These are phyloP conservation scores for Didymodactylos carnosus DNA, from an alignment of 2,888 invertebrate genomes.

Conservation along the genomic window DNA sequence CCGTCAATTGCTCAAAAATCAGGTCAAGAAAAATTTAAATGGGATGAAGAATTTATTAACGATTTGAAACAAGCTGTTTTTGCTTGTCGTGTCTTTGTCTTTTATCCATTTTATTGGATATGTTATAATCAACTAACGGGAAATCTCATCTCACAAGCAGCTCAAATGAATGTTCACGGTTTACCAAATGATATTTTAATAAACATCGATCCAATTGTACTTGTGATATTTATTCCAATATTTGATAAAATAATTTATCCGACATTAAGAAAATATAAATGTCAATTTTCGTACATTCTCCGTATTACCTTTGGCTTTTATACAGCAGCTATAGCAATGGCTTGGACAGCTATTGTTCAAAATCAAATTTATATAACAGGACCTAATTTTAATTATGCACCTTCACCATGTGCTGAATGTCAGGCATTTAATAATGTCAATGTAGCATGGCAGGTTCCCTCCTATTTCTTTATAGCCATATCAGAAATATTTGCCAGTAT, in stretches of 20 bases:
- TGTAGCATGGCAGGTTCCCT: slow-evolving; percentile 68
- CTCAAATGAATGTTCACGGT: not conserved
- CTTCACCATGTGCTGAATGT: not conserved
- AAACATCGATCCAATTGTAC: slow-evolving; percentile 31
- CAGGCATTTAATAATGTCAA: slow-evolving; percentile 45
- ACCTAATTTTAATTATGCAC: not conserved
- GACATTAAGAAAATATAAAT: slow-evolving; percentile 17
- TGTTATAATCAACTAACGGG: not conserved
- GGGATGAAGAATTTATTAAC: not conserved
- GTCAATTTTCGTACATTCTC: slow-evolving; percentile 1
- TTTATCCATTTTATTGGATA: not conserved
- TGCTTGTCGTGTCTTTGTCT: not conserved
- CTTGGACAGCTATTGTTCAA: slow-evolving; percentile 18
- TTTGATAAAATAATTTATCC: slow-evolving; percentile 20
- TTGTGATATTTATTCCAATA: slow-evolving; percentile 19
- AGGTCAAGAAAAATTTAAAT: not conserved
- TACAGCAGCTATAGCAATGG: slow-evolving; percentile 18
- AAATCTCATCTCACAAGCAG: not conserved
- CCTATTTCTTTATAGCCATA: slow-evolving; percentile 74
- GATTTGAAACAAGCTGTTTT: not conserved
- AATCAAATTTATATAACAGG: not conserved
- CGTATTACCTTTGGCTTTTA: slow-evolving; percentile 17
- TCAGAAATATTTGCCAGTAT: slow-evolving; percentile 89
- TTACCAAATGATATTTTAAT: slow-evolving; percentile 38
- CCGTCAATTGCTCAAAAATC: not conserved